Conservation (phyloP, 2,888 invertebrate species). For the Loripinus fragilis region DNA sequence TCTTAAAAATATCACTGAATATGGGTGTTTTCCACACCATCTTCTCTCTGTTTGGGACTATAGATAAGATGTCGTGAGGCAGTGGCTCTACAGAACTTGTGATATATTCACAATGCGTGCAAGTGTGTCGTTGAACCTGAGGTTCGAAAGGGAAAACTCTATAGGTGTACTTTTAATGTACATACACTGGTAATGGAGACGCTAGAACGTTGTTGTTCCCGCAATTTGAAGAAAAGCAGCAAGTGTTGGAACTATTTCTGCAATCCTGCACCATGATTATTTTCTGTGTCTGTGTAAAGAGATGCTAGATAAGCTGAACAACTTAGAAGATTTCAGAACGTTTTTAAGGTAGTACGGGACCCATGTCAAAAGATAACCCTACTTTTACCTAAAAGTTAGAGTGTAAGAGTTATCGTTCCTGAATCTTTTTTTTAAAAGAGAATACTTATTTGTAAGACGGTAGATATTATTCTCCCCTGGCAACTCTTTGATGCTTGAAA, state of each 20-base stretch:
- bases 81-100: constrained; percentile 43
- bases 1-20: constrained; percentile 15
- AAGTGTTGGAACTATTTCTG: neutral
- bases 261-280: neutral
- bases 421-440: too few relatives aligned
- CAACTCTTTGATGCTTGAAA: too few relatives aligned
- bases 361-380: too few relatives aligned
- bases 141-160: constrained; percentile 33
- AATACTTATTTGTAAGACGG: too few relatives aligned
- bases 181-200: neutral
- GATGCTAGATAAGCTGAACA: neutral
- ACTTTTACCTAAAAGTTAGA: too few relatives aligned
- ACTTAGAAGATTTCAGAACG: neutral
- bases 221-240: neutral
- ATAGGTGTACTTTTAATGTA: neutral
- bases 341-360: too few relatives aligned
- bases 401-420: too few relatives aligned
- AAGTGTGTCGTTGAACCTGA: constrained; percentile 35
- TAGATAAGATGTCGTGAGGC: constrained; percentile 36
- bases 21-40: constrained; percentile 31
- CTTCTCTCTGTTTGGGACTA: constrained; percentile 28
- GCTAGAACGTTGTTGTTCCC: neutral
- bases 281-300: neutral
- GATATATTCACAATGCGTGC: constrained; percentile 16
- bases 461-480: too few relatives aligned